phyloP scores from a whole-genome alignment of 2,797 vertebrate species.

The Coluber constrictor region DNA sequence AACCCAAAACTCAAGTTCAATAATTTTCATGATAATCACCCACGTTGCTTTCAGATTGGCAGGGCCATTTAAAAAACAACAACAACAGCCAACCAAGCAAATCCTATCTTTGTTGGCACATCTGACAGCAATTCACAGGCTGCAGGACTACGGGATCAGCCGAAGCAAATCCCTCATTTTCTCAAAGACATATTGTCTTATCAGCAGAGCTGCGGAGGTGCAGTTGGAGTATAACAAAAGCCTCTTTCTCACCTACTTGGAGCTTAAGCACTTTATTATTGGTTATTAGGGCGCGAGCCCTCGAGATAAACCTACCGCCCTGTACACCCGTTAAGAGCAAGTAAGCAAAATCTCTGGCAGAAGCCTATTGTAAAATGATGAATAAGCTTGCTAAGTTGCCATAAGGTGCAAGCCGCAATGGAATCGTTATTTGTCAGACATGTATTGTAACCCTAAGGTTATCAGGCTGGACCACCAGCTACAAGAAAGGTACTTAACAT shows the following conservation, averaged over 20 bases:
- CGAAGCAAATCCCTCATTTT: slow-evolving; percentile 56
- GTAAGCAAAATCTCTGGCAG: slow-evolving; percentile 75
- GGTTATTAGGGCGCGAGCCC: slow-evolving; percentile 66
- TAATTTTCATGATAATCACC: slow-evolving; percentile 8
- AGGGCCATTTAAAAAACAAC: not conserved
- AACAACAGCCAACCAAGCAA: not conserved
- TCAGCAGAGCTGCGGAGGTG: slow-evolving; percentile 53
- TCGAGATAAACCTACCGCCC: slow-evolving; percentile 68
- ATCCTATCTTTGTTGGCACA: not conserved
- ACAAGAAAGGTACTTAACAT: slow-evolving; percentile 78
- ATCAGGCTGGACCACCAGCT: slow-evolving; percentile 80
- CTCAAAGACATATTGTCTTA: slow-evolving; percentile 64
- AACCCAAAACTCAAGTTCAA: slow-evolving; percentile 1
- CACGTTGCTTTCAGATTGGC: slow-evolving; percentile 28
- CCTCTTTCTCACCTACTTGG: slow-evolving; percentile 61
- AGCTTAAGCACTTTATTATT: slow-evolving; percentile 71
- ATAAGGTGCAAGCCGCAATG: slow-evolving; percentile 73
- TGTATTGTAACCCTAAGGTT: slow-evolving; percentile 81
- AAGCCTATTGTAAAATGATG: slow-evolving; percentile 77
- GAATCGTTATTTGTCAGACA: slow-evolving; percentile 82
- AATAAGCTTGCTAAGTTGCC: slow-evolving; percentile 81
- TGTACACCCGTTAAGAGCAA: slow-evolving; percentile 71
- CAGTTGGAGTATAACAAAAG: slow-evolving; percentile 64
- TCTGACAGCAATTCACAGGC: slow-evolving; percentile 35
- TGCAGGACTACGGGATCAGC: slow-evolving; percentile 47